A percentile compares a stretch with the other conserved stretches of the same genome.
Conservation (phyloP, 2,113 vertebrate genomes). For the Myxocyprinus asiaticus region DNA sequence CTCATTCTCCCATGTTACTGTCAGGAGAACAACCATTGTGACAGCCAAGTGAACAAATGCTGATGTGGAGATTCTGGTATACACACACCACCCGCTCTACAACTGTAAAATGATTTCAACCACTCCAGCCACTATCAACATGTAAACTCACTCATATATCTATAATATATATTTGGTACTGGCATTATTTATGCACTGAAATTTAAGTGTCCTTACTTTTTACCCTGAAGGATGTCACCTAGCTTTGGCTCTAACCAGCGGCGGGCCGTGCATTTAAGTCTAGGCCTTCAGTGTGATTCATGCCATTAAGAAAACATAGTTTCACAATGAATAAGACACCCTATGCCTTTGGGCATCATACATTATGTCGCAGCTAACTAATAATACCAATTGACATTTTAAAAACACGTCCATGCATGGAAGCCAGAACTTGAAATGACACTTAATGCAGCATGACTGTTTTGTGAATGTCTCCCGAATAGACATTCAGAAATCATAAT, state of each 20-base stretch:
- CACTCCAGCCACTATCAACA: neutral
- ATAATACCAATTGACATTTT: too few species aligned
- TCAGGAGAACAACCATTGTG: slow-evolving; percentile 37
- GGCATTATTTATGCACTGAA: neutral
- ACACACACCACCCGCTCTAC: slow-evolving; percentile 19
- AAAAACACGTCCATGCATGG: too few species aligned
- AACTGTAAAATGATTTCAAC: neutral
- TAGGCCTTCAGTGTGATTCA: too few species aligned
- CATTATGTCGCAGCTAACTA: too few species aligned
- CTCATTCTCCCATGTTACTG: slow-evolving; percentile 36
- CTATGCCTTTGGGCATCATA: too few species aligned
- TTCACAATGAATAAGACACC: too few species aligned
- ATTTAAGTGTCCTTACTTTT: neutral
- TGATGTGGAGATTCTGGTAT: slow-evolving; percentile 13
- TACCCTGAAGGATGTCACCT: neutral
- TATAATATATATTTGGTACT: neutral
- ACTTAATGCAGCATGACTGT: too few species aligned
- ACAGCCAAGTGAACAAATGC: slow-evolving; percentile 40
- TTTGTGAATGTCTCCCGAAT: too few species aligned
- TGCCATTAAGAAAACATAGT: too few species aligned
- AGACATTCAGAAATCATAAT: too few species aligned
- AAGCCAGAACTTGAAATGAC: too few species aligned
- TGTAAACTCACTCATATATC: slow-evolving; percentile 6
- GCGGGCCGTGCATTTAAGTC: too few species aligned
- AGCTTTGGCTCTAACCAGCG: neutral